phyloP scores from a whole-genome alignment of 2,888 invertebrate genomes.

The Leptinotarsa tumamoca region DNA sequence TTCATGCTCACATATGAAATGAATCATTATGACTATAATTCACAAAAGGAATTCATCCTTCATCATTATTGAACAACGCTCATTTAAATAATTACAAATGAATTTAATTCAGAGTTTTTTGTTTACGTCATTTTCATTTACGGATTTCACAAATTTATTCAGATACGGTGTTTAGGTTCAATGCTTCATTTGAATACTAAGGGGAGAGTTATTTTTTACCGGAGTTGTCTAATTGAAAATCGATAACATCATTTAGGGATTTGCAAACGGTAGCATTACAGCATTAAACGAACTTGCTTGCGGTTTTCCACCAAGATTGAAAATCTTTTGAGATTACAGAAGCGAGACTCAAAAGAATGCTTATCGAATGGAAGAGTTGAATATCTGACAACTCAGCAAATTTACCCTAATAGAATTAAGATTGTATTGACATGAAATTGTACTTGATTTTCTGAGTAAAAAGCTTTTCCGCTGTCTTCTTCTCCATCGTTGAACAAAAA shows the following conservation, averaged over 20 bases:
- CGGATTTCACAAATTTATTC: constrained; percentile 14
- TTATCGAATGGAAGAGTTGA: too few species aligned
- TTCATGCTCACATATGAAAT: too few species aligned
- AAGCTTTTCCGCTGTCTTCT: too few species aligned
- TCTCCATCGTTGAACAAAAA: too few species aligned
- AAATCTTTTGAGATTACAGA: too few species aligned
- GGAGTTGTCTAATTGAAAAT: constrained; percentile 8
- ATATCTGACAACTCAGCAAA: too few species aligned
- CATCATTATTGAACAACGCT: neutral
- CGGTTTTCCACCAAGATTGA: constrained; percentile 1
- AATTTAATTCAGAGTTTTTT: neutral
- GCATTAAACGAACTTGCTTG: neutral
- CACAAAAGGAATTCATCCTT: neutral
- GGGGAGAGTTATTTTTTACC: constrained; percentile 4
- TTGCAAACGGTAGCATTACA: neutral
- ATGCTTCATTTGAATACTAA: constrained; percentile 13
- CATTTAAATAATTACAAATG: neutral
- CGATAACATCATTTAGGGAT: constrained; percentile 11
- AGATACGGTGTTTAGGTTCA: neutral
- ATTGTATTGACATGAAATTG: too few species aligned
- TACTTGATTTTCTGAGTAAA: too few species aligned
- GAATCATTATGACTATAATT: too few species aligned
- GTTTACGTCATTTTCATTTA: neutral
- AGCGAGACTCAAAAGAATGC: too few species aligned
- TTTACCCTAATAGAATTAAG: too few species aligned